Percentiles rank a stretch among this genome's conserved stretches.
phyloP scores from a whole-genome alignment of 2,113 vertebrate species.

The Psilopsiagon aymara region DNA sequence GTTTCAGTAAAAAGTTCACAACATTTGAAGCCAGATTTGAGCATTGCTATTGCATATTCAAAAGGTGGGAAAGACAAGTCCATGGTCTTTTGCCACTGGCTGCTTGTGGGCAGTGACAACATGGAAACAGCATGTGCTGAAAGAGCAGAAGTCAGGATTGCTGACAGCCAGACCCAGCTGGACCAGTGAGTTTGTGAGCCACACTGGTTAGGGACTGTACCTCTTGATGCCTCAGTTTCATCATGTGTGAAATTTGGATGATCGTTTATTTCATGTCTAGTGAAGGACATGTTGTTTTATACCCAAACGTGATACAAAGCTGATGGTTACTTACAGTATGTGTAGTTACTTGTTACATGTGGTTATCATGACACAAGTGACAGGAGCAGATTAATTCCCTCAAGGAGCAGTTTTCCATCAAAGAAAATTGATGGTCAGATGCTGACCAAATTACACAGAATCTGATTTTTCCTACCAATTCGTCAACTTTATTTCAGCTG shows the following conservation, averaged over 20 bases:
- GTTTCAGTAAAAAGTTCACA: not conserved
- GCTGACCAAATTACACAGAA: not conserved
- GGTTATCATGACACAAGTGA: not conserved
- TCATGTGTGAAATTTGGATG: not conserved
- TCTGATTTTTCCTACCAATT: not conserved
- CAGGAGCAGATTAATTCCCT: not conserved
- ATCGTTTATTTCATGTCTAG: not conserved
- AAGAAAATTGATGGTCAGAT: not conserved
- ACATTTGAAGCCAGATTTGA: not conserved
- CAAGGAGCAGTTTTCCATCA: not conserved
- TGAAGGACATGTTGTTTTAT: not conserved
- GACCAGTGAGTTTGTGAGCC: not conserved
- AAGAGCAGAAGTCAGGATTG: not conserved
- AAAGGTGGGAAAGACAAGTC: not conserved
- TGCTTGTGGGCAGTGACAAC: not conserved
- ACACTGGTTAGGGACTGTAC: not conserved
- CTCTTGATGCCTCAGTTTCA: not conserved
- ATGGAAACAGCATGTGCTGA: not conserved
- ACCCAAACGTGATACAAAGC: not conserved
- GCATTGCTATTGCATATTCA: not conserved
- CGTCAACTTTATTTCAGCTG: constrained; percentile 8
- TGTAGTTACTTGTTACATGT: not conserved
- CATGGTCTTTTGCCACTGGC: not conserved
- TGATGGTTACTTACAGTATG: not conserved
- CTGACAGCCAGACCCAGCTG: not conserved